Evolutionary conservation across 2,113 vertebrate genomes (phyloP).

Genomic region (Paraplagusia blochii): DNA sequence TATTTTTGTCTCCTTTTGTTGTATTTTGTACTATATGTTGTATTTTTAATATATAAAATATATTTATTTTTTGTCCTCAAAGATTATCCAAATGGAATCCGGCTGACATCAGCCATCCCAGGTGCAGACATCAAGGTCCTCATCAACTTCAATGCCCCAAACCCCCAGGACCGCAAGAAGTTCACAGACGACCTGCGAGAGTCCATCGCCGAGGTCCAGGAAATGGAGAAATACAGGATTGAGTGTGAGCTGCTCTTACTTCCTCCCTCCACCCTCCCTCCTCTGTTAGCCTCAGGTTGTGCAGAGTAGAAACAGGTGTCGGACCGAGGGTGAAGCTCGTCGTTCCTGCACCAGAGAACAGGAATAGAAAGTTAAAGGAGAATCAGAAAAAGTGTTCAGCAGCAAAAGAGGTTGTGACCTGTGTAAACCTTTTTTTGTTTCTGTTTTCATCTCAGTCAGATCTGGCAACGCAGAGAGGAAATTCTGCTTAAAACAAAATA

Average conservation of each 20-base stretch:
- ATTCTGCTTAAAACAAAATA: too few relatives aligned
- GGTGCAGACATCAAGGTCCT: conserved; percentile 96
- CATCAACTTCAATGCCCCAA: conserved; percentile 98
- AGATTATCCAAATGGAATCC: conserved; percentile 98
- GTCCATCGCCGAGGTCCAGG: conserved; percentile 95
- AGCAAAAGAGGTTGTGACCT: too few relatives aligned
- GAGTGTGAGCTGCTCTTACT: conserved; percentile 84
- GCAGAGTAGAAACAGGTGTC: conserved; percentile 40
- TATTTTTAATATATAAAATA: too few relatives aligned
- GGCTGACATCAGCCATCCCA: conserved; percentile 92
- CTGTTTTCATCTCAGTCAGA: too few relatives aligned
- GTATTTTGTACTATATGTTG: too few relatives aligned
- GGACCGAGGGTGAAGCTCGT: too few relatives aligned
- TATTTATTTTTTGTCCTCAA: conserved; percentile 10
- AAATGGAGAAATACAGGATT: conserved; percentile 99
- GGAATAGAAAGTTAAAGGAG: too few relatives aligned
- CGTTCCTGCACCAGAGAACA: too few relatives aligned
- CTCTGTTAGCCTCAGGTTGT: conserved; percentile 22
- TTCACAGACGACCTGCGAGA: conserved; percentile 96
- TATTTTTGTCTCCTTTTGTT: too few relatives aligned
- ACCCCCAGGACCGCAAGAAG: conserved; percentile 97
- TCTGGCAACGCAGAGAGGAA: too few relatives aligned
- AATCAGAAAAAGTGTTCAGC: too few relatives aligned
- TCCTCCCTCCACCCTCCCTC: conserved; percentile 5
- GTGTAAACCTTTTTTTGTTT: too few relatives aligned